Evolutionary conservation across 1,140 invertebrate species (phyloP).

Genomic region (Trypoxylus dichotomus): DNA sequence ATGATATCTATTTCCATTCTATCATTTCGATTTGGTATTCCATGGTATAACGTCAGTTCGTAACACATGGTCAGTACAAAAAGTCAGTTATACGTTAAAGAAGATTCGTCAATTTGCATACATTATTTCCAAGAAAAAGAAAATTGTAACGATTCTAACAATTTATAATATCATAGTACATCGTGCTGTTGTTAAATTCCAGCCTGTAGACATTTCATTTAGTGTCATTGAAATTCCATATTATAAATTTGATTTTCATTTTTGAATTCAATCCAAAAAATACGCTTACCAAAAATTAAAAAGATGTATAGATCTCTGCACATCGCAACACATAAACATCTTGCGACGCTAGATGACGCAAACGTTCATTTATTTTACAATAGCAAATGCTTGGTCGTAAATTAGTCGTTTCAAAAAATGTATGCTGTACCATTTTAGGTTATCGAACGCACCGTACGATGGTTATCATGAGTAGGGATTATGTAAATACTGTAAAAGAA

Average conservation of each 20-base stretch:
- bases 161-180: too few relatives aligned
- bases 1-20: too few relatives aligned
- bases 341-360: conserved; percentile 13
- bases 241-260: background rate
- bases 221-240: background rate
- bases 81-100: too few relatives aligned
- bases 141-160: too few relatives aligned
- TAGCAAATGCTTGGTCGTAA: background rate
- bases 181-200: too few relatives aligned
- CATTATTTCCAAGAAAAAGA: too few relatives aligned
- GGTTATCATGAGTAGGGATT: conserved; percentile 35
- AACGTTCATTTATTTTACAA: background rate
- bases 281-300: background rate
- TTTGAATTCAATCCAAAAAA: background rate
- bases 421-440: conserved; percentile 8
- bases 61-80: too few relatives aligned
- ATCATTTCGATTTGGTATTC: too few relatives aligned
- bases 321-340: background rate
- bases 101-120: too few relatives aligned
- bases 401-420: background rate
- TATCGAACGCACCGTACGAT: background rate
- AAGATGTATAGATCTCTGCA: background rate
- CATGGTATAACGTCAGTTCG: too few relatives aligned
- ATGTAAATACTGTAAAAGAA: conserved; percentile 42
- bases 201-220: too few relatives aligned